A percentile compares a stretch with the other conserved stretches of the same genome.
phyloP scores from a whole-genome alignment of 2,113 vertebrate species.

The Drymodes brunneopygia region DNA sequence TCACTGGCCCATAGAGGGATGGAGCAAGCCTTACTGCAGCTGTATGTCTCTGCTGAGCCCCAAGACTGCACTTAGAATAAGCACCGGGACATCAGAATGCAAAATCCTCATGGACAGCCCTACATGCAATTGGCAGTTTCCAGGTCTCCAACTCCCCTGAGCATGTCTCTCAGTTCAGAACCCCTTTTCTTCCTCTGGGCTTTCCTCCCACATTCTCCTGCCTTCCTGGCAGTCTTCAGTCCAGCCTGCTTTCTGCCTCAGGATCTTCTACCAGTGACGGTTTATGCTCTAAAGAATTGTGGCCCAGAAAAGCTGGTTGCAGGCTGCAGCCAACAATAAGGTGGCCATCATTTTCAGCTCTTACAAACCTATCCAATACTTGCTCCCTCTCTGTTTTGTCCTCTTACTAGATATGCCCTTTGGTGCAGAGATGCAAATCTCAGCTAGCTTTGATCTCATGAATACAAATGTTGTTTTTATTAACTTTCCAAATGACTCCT shows the following conservation, averaged over 20 bases:
- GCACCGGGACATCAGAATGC: neutral
- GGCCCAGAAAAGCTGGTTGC: neutral
- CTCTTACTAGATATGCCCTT: neutral
- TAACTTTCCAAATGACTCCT: conserved; percentile 22
- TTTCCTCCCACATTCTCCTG: neutral
- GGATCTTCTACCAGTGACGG: neutral
- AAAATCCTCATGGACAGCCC: neutral
- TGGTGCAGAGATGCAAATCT: conserved; percentile 34
- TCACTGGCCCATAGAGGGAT: fast-evolving
- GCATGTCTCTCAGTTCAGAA: neutral
- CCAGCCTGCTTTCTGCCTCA: neutral
- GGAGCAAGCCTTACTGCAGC: neutral
- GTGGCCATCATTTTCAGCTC: neutral
- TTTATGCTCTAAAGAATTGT: neutral
- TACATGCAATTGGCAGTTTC: neutral
- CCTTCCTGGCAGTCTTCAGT: neutral
- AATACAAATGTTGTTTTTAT: conserved; percentile 43
- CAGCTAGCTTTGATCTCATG: conserved; percentile 31
- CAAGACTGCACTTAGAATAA: neutral
- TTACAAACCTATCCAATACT: neutral
- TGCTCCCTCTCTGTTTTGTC: neutral
- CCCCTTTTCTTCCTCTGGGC: neutral
- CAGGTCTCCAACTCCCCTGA: neutral
- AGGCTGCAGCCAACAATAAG: neutral
- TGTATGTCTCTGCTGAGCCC: neutral